These are phyloP conservation scores for Ptychochromis oligacanthus DNA, from an alignment of 2,113 vertebrate species.

Conservation along the genomic window DNA sequence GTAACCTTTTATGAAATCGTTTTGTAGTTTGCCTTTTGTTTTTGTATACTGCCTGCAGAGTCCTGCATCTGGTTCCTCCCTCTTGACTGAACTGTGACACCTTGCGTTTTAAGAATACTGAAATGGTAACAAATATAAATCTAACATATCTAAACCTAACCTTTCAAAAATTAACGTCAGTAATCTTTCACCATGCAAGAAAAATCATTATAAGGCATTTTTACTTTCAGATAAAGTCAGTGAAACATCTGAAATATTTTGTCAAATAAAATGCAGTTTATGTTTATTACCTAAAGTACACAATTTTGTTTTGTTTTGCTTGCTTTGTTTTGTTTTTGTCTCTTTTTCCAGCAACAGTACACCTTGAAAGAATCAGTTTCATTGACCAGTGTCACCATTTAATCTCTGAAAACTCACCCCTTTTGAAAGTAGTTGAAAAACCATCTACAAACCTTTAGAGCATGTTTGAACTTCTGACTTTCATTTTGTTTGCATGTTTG, in stretches of 20 bases:
- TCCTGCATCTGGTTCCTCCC: background rate
- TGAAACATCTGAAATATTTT: background rate
- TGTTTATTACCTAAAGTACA: background rate
- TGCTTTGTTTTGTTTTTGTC: too few species aligned
- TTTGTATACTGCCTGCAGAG: background rate
- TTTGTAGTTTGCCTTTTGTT: background rate
- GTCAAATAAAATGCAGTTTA: background rate
- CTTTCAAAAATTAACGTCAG: background rate
- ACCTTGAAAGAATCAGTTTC: background rate
- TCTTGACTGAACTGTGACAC: background rate
- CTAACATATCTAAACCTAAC: background rate
- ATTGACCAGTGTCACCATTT: background rate
- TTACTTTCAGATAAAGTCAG: background rate
- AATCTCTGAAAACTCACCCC: background rate
- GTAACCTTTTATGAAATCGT: slow-evolving; percentile 2
- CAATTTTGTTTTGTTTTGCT: too few species aligned
- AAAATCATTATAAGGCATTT: background rate
- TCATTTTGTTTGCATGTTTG: slow-evolving; percentile 35
- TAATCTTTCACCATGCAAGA: background rate
- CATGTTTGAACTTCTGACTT: slow-evolving; percentile 36
- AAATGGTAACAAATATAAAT: background rate
- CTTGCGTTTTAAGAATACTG: background rate
- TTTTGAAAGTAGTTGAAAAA: background rate
- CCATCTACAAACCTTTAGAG: background rate
- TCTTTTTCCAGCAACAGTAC: background rate